Percentiles rank a stretch among this genome's conserved stretches.
phyloP scores from a whole-genome alignment of 92 coral and sea anemone species.

The Siderastrea siderea region DNA sequence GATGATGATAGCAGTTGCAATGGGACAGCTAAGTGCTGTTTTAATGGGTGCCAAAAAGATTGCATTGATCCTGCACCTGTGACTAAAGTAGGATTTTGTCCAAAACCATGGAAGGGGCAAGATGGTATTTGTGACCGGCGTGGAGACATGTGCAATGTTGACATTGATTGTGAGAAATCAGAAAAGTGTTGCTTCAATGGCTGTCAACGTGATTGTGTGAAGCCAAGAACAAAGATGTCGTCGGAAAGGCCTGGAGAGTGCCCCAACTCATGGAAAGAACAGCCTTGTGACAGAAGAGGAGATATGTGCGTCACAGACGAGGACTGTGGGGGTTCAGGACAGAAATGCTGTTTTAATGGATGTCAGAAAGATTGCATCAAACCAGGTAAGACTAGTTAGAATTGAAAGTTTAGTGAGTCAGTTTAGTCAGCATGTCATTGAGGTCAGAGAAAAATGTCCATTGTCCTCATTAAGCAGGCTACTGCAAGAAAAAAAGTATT shows the following conservation, averaged over 20 bases:
- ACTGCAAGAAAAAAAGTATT: no score
- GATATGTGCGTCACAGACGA: slow-evolving; percentile 60
- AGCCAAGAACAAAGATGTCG: slow-evolving; percentile 1
- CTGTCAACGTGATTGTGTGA: slow-evolving; percentile 81
- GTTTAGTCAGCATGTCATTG: no score
- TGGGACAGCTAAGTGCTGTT: slow-evolving; percentile 59
- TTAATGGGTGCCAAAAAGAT: slow-evolving; percentile 39
- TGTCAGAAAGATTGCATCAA: slow-evolving; percentile 83
- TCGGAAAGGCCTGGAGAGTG: slow-evolving; percentile 55
- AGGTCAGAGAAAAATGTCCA: neutral
- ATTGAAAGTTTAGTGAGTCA: neutral
- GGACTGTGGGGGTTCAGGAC: slow-evolving; percentile 58
- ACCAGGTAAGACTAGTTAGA: slow-evolving; percentile 30
- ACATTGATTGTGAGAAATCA: slow-evolving; percentile 53
- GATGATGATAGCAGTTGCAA: slow-evolving; percentile 45
- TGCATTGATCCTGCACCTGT: slow-evolving; percentile 16
- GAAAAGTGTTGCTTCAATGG: slow-evolving; percentile 85
- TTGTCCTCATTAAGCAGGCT: no score
- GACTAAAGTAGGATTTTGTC: slow-evolving; percentile 67
- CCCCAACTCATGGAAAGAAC: slow-evolving; percentile 67
- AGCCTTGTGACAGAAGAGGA: slow-evolving; percentile 77
- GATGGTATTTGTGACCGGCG: slow-evolving; percentile 73
- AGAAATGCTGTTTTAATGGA: slow-evolving; percentile 81
- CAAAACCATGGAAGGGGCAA: slow-evolving; percentile 78
- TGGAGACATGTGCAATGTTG: slow-evolving; percentile 68